Evolutionary conservation across 2,888 invertebrate species (phyloP).

Genomic region (Apoda limacodes): DNA sequence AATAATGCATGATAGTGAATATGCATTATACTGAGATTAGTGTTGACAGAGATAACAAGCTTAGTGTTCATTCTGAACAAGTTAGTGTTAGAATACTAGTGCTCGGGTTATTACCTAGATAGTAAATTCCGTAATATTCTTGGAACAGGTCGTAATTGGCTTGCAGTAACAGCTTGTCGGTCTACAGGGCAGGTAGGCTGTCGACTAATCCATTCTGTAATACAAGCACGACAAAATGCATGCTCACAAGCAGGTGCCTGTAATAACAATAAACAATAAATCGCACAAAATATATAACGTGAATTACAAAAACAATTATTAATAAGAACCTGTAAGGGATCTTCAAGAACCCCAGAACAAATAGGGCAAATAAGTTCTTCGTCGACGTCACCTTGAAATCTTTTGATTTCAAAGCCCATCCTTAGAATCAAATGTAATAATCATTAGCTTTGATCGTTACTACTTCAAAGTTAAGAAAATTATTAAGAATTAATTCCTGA

Average conservation of each 20-base stretch:
- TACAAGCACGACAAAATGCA: slow-evolving; percentile 94
- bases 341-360: slow-evolving; percentile 94
- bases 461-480: too few relatives aligned
- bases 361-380: slow-evolving; percentile 97
- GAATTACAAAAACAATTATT: not conserved
- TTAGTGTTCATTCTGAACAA: too few relatives aligned
- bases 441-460: too few relatives aligned
- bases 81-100: too few relatives aligned
- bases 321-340: slow-evolving; percentile 87
- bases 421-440: slow-evolving; percentile 31
- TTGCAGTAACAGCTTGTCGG: slow-evolving; percentile 89
- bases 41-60: too few relatives aligned
- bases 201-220: slow-evolving; percentile 93
- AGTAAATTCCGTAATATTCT: slow-evolving; percentile 93
- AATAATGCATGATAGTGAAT: too few relatives aligned
- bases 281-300: slow-evolving; percentile 4
- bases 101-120: slow-evolving; percentile 76
- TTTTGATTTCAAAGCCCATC: slow-evolving; percentile 95
- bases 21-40: too few relatives aligned
- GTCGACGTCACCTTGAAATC: slow-evolving; percentile 96
- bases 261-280: slow-evolving; percentile 9
- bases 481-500: too few relatives aligned
- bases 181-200: slow-evolving; percentile 97
- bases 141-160: slow-evolving; percentile 91
- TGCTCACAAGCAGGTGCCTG: slow-evolving; percentile 97